These are phyloP conservation scores for Zygogramma bicolorata DNA, from an alignment of 2,888 invertebrate species.

Conservation along the genomic window DNA sequence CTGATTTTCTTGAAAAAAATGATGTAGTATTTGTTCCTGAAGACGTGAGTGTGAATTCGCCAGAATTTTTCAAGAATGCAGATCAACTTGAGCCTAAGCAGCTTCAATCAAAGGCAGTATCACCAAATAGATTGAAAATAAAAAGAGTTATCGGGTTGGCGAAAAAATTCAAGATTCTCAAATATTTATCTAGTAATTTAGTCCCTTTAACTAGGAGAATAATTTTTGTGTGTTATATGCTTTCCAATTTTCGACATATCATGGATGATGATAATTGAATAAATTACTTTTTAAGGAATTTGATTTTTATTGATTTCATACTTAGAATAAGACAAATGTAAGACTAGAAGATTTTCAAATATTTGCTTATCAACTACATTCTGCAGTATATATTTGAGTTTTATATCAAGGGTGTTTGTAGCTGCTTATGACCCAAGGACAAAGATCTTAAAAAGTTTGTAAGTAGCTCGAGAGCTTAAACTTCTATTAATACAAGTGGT, in stretches of 20 bases:
- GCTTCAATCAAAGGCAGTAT: neutral
- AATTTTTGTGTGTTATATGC: neutral
- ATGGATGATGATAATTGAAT: too few relatives aligned
- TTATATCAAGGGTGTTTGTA: too few relatives aligned
- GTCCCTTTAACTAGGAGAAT: neutral
- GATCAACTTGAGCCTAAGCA: neutral
- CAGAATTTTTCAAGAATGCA: neutral
- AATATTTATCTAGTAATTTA: neutral
- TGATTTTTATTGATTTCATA: too few relatives aligned
- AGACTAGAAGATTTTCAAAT: too few relatives aligned
- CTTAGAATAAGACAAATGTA: too few relatives aligned
- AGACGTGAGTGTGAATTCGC: neutral
- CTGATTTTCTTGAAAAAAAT: neutral
- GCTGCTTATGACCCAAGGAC: too few relatives aligned
- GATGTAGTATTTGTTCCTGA: neutral
- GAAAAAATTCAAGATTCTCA: neutral
- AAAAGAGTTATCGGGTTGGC: neutral
- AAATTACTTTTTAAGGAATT: too few relatives aligned
- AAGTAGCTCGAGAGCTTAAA: too few relatives aligned
- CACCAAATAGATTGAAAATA: neutral
- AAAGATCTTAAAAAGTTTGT: too few relatives aligned
- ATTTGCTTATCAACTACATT: too few relatives aligned
- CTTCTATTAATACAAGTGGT: too few relatives aligned
- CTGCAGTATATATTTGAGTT: too few relatives aligned
- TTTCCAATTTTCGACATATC: neutral